Evolutionary conservation across 1,140 invertebrate genomes (phyloP).

Genomic region (Rhynchophorus ferrugineus): DNA sequence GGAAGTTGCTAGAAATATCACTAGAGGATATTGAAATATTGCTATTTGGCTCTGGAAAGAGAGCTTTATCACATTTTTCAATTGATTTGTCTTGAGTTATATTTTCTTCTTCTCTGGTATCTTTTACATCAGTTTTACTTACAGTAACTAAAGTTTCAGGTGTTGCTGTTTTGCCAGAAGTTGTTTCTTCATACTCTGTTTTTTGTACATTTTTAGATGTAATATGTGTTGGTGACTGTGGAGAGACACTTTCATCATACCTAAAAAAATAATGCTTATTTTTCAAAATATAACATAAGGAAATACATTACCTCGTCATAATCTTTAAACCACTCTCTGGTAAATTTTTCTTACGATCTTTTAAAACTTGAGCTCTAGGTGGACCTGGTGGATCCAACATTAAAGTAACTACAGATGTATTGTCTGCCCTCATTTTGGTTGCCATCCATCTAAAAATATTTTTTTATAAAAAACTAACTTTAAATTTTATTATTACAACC

Average conservation of each 20-base stretch:
- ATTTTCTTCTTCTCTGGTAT: slow-evolving; percentile 10
- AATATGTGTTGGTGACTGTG: slow-evolving; percentile 1
- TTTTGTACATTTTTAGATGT: slow-evolving; percentile 4
- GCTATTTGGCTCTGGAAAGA: slow-evolving; percentile 4
- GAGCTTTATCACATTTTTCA: background rate
- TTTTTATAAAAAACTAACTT: slow-evolving; percentile 18
- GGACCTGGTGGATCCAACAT: slow-evolving; percentile 87
- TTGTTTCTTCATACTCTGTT: background rate
- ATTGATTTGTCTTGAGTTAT: slow-evolving; percentile 1
- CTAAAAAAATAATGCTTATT: slow-evolving; percentile 6
- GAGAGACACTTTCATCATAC: slow-evolving; percentile 10
- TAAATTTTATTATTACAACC: slow-evolving; percentile 28
- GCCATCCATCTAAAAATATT: slow-evolving; percentile 49
- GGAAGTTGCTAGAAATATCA: slow-evolving; percentile 24
- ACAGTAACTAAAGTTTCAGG: slow-evolving; percentile 7
- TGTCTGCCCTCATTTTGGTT: slow-evolving; percentile 83
- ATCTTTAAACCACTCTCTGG: slow-evolving; percentile 35
- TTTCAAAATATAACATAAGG: background rate
- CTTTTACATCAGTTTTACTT: background rate
- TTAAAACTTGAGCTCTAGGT: slow-evolving; percentile 58
- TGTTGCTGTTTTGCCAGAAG: background rate
- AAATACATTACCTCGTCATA: slow-evolving; percentile 27
- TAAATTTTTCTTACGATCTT: slow-evolving; percentile 38
- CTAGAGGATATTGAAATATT: slow-evolving; percentile 24
- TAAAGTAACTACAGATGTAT: slow-evolving; percentile 88